A percentile compares a stretch with the other conserved stretches of the same genome.
Conservation (phyloP, 2,888 invertebrate species). For the Drosophila siamana region DNA sequence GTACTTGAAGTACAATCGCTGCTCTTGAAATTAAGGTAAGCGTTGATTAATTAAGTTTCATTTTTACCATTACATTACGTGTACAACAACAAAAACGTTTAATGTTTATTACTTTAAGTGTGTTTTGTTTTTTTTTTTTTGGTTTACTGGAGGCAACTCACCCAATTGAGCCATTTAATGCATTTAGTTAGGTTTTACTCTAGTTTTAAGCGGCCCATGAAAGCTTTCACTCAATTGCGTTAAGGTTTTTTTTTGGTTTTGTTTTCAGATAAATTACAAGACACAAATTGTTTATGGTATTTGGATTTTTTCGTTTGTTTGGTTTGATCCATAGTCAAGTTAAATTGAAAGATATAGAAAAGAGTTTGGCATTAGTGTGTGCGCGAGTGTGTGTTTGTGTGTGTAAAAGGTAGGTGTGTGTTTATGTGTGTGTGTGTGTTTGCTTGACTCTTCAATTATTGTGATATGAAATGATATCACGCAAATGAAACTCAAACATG, state of each 20-base stretch:
- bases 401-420: constrained; percentile 5
- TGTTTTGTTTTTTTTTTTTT: constrained; percentile 38
- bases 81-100: constrained; percentile 56
- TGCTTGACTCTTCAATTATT: constrained; percentile 37
- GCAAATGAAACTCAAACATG: constrained; percentile 48
- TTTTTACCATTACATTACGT: constrained; percentile 51
- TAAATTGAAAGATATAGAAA: constrained; percentile 78
- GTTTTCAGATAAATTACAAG: constrained; percentile 51
- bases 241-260: constrained; percentile 32
- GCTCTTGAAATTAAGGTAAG: constrained; percentile 51
- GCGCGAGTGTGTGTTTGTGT: constrained; percentile 36
- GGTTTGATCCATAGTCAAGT: constrained; percentile 60
- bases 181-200: constrained; percentile 65
- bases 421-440: constrained; percentile 18
- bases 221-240: constrained; percentile 79
- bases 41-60: constrained; percentile 29
- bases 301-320: constrained; percentile 35
- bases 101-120: constrained; percentile 18
- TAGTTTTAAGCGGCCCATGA: constrained; percentile 78
- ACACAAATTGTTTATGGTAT: constrained; percentile 61
- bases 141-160: constrained; percentile 69
- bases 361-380: constrained; percentile 81
- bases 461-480: constrained; percentile 56
- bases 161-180: constrained; percentile 78
- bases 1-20: constrained; percentile 27